Evolutionary conservation across 2,888 invertebrate genomes (phyloP), one percentile per base, ranked within the genome.

Genomic region (Rugalucina vietnamica): DNA sequence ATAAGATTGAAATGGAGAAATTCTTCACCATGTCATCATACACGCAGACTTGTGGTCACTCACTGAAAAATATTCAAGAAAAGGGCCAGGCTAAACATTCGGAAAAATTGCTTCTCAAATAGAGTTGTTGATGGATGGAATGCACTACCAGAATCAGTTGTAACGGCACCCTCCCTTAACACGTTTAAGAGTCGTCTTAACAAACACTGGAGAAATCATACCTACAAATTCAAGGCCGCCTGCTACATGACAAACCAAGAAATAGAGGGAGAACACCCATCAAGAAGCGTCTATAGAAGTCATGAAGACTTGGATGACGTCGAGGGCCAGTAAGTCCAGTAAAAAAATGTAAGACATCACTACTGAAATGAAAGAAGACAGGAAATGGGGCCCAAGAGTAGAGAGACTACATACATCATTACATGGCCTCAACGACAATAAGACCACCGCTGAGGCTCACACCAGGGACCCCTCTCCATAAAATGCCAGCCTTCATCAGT

Each of bases 41-140:
- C 18, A 32, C 5, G 1, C n/a, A 1, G 2, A 60, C 65, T n/a
- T n/a, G 77, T 3, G 77, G 77, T 1, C 77, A 77, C 49, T 14
- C n/a, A 36, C 2, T 14, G 14, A 0, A 76, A 76, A 65, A 5
- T 76, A 37, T 10, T 29, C 3, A 76, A 76, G 24, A 57, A 27
- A 21, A 21, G 54, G 34, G 34, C 54, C 21, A 34, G 69, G 39
- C 57, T 37, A 8, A 69, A 76, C 21, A 4, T 27, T 24, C 57
- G 69, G 43, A 10, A 12, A 24, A 29, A 75, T 54, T 14, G 21
- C 10, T 76, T 76, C 69, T 43, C 24, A 12, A 60, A 76, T 24
- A 36, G 76, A 43, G 43, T 69, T 18, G 69, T 76, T 3, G 36
- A 39, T 29, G 27, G 10, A n/a, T 76, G 76, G 76, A 76, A 76